Evolutionary conservation across 2,113 vertebrate species (phyloP), one percentile per base, ranked within the genome.

Genomic region (Pangasianodon hypophthalmus): DNA sequence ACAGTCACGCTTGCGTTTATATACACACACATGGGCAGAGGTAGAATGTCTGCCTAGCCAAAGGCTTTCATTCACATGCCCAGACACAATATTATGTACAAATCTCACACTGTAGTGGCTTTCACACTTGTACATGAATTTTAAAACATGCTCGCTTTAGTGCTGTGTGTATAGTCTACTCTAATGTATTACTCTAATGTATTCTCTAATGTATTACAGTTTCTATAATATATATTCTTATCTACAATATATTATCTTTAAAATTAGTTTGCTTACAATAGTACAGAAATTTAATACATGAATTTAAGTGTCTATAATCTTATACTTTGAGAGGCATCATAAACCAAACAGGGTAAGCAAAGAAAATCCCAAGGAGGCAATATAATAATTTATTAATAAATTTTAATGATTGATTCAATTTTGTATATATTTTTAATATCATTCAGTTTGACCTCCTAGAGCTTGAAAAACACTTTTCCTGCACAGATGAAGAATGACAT

Each of bases 1-100:
- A 87, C 88, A 90, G 88, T 92, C 92, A 79, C 82, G 87, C 88
- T 83, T 41, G 32, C 64, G 32, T 73, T 64, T 80, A 71, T 82
- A 80, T 73, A 85, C 62, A 58, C 77, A 88, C 87, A 92, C 79
- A 90, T 88, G 80, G 52, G 88, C 88, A 85, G 82, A 85, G 82
- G 83, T 46, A 85, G 69, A 71, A 50, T 85, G 71, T 44, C 88
- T 29, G 44, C 50, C 75, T 85, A 52, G 88, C 83, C 88, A 89
- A 79, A 52, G 44, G 67, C 83, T 89, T 89, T 85, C 71, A 89
- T 89, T 89, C 83, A 85, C 71, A 85, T 6, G 7, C 54, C 26
- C 88, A 75, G 81, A 89, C 88, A 64, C 54, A 77, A 50, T 85
- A 85, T 79, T 89, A 89, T 79, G 18, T 50, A 85, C 60, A 37